Evolutionary conservation across 2,113 vertebrate species (phyloP).

Genomic region (Geococcyx californianus): DNA sequence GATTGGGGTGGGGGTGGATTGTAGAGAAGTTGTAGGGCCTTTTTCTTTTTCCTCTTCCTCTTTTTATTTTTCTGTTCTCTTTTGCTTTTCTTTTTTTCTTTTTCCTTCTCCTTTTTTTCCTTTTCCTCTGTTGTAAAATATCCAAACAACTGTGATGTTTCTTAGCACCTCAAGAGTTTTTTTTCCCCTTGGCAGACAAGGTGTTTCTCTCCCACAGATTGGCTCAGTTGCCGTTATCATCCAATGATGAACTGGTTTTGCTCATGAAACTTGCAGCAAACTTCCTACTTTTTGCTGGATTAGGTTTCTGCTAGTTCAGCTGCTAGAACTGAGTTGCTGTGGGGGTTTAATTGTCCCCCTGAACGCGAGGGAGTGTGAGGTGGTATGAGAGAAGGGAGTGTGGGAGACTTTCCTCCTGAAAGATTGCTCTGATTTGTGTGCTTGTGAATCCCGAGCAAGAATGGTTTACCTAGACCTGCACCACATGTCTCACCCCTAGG

Average conservation of each 20-base stretch:
- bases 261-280: background rate
- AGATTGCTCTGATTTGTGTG: background rate
- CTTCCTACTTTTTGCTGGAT: background rate
- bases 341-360: background rate
- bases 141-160: background rate
- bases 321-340: background rate
- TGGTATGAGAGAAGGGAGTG: background rate
- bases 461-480: background rate
- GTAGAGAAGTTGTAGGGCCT: background rate
- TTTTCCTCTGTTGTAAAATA: background rate
- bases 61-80: background rate
- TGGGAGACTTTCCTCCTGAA: background rate
- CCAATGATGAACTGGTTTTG: background rate
- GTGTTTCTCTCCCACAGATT: background rate
- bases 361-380: background rate
- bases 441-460: background rate
- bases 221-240: background rate
- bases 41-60: no score
- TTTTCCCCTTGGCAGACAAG: background rate
- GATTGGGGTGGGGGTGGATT: background rate
- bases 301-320: background rate
- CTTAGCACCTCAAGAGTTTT: background rate
- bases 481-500: rapidly evolving
- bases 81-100: no score
- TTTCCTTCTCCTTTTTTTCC: background rate